phyloP scores from a whole-genome alignment of 2,888 invertebrate genomes.

The Drosophila recens region DNA sequence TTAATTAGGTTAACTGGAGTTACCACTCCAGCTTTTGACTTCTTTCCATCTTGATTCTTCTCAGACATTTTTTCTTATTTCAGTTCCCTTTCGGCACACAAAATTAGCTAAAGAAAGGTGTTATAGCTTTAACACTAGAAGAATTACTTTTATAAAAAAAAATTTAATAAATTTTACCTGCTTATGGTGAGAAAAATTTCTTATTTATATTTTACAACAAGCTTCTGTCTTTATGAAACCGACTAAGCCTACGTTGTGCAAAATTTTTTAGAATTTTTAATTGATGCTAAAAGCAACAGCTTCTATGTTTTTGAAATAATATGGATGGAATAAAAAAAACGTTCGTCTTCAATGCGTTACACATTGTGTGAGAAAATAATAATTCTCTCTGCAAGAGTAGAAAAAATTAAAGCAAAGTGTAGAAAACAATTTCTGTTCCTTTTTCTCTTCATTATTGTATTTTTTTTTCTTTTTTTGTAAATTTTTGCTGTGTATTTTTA shows the following conservation, averaged over 20 bases:
- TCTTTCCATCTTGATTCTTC: not conserved
- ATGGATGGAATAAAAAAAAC: too few species aligned
- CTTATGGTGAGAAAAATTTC: not conserved
- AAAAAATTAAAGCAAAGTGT: not conserved
- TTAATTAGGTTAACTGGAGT: not conserved
- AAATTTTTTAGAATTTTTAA: too few species aligned
- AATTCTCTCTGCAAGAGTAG: not conserved
- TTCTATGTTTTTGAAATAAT: too few species aligned
- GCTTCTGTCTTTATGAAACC: too few species aligned
- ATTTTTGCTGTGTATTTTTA: constrained; percentile 42
- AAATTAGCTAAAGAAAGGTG: not conserved
- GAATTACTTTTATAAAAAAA: not conserved
- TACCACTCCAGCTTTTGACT: not conserved
- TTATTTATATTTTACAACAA: not conserved
- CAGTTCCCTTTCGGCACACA: not conserved
- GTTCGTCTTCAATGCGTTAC: not conserved
- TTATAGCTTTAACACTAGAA: not conserved
- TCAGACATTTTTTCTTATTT: not conserved
- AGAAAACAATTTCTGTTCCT: not conserved
- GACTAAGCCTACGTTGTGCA: too few species aligned
- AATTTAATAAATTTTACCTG: not conserved
- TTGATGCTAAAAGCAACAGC: too few species aligned
- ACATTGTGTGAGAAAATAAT: not conserved
- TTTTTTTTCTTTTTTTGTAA: not conserved
- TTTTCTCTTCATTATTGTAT: not conserved